A percentile compares a stretch with the other conserved stretches of the same genome.
Conservation (phyloP, 1,140 invertebrate genomes). For the Heliconius himera region DNA sequence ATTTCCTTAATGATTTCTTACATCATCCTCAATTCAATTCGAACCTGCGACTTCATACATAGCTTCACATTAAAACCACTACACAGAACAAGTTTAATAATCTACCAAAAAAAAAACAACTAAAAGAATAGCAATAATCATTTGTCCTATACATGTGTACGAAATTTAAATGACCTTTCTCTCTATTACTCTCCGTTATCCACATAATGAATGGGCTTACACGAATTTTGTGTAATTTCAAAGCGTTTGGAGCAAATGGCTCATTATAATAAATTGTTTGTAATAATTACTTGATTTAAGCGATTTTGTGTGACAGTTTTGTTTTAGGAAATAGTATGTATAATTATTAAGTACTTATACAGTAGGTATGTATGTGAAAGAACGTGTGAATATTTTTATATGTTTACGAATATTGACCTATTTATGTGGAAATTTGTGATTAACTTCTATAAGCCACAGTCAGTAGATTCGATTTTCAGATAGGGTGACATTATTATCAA, state of each 20-base stretch:
- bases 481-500: too few species aligned
- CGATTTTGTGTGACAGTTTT: conserved; percentile 30
- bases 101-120: background rate
- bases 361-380: background rate
- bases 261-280: conserved; percentile 34
- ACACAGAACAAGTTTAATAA: background rate
- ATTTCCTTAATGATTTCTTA: too few species aligned
- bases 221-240: conserved; percentile 31
- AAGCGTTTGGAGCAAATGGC: conserved; percentile 22
- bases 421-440: background rate
- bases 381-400: background rate
- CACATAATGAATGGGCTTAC: conserved; percentile 27
- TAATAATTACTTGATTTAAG: conserved; percentile 34
- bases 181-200: conserved; percentile 13
- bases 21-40: background rate
- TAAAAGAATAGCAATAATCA: conserved; percentile 1
- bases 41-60: background rate
- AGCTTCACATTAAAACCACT: background rate
- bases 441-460: background rate
- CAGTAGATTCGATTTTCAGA: too few species aligned
- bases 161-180: conserved; percentile 6
- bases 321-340: background rate
- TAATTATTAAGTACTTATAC: background rate
- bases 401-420: background rate
- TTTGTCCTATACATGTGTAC: background rate